Percentiles rank a stretch among this genome's conserved stretches.
Evolutionary conservation across 2,888 invertebrate genomes (phyloP).

Genomic region (Yponomeuta plumbellus): DNA sequence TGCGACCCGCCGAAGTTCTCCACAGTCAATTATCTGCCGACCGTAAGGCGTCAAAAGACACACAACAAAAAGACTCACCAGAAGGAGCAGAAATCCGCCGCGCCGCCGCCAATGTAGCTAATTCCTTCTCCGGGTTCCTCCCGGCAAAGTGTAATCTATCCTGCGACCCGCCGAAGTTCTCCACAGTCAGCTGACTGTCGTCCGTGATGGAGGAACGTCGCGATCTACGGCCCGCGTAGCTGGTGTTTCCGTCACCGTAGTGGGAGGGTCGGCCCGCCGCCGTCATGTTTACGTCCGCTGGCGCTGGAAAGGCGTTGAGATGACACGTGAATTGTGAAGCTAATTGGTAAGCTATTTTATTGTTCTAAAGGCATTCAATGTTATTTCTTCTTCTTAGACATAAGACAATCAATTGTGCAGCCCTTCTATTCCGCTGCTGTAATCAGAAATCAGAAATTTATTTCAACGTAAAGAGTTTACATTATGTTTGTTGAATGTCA

Average conservation of each 20-base stretch:
- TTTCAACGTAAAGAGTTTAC: too few species aligned
- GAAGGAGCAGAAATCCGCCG: conserved; percentile 72
- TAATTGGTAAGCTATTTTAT: too few species aligned
- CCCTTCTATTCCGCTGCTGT: too few species aligned
- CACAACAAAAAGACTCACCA: conserved; percentile 37
- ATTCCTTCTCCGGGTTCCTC: conserved; percentile 87
- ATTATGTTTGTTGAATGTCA: too few species aligned
- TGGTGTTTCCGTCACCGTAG: conserved; percentile 80
- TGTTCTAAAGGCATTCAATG: too few species aligned
- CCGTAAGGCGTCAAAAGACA: conserved; percentile 74
- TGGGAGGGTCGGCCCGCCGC: conserved; percentile 92
- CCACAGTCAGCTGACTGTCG: conserved; percentile 92
- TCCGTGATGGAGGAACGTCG: conserved; percentile 88
- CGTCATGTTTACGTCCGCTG: conserved; percentile 25
- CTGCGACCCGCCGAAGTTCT: conserved; percentile 95
- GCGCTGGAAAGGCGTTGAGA: conserved; percentile 19
- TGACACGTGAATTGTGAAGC: conserved; percentile 24
- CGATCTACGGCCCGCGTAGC: conserved; percentile 88
- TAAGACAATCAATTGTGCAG: too few species aligned
- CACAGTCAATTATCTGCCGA: conserved; percentile 92
- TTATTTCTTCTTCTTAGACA: too few species aligned
- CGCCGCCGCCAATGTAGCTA: conserved; percentile 62
- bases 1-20: conserved; percentile 96
- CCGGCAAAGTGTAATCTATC: conserved; percentile 91
- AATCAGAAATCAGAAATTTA: too few species aligned